Evolutionary conservation across 2,797 vertebrate genomes (phyloP).

Genomic region (Uromys caudimaculatus): DNA sequence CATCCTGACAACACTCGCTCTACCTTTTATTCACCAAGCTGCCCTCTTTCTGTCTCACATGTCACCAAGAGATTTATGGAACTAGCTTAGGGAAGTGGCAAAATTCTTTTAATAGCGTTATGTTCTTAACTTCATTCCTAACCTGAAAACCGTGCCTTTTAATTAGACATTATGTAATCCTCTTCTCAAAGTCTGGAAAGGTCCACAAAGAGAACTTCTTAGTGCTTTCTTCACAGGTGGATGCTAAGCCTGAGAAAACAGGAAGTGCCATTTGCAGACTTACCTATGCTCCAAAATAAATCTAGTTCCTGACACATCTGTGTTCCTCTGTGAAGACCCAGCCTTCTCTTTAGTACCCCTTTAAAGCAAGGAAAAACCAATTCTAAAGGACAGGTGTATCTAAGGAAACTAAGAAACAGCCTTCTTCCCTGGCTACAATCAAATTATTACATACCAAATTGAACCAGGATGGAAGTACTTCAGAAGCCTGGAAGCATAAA

Average conservation of each 20-base stretch:
- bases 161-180: background rate
- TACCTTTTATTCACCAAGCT: background rate
- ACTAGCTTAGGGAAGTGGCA: background rate
- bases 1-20: background rate
- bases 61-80: background rate
- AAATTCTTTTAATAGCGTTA: background rate
- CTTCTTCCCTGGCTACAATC: background rate
- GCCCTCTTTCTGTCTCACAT: background rate
- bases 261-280: background rate
- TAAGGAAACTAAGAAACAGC: background rate
- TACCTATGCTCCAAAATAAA: background rate
- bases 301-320: background rate
- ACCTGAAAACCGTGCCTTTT: background rate
- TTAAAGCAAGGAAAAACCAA: background rate
- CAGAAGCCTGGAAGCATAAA: background rate
- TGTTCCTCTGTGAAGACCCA: background rate
- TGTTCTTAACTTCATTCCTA: background rate
- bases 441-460: constrained; percentile 45
- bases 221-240: background rate
- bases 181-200: background rate
- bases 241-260: background rate
- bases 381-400: background rate
- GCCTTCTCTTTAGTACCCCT: background rate
- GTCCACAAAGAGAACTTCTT: background rate
- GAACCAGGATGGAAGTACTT: constrained; percentile 33